Conservation (phyloP, 2,113 vertebrate genomes). For the Rhinolophus ferrumequinum region DNA sequence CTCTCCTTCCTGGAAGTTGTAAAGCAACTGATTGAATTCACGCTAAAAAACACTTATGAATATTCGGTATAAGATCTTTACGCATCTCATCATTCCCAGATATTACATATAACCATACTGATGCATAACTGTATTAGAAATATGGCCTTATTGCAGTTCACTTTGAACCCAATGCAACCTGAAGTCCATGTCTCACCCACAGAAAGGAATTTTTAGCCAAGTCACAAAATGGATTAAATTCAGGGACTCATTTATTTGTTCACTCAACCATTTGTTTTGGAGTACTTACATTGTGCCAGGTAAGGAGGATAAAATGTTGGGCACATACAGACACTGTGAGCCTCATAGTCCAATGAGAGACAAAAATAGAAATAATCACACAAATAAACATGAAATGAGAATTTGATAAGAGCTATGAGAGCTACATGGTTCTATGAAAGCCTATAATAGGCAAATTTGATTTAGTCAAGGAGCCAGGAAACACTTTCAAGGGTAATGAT, state of each 20-base stretch:
- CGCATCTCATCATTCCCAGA: constrained; percentile 43
- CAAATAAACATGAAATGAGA: background rate
- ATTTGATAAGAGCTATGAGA: background rate
- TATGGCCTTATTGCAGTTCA: background rate
- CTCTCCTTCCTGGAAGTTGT: constrained; percentile 55
- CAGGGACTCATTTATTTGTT: background rate
- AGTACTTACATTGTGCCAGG: background rate
- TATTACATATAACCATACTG: constrained; percentile 54
- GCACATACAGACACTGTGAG: background rate
- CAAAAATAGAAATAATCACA: background rate
- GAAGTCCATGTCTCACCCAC: background rate
- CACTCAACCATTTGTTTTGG: background rate
- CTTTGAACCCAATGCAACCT: background rate
- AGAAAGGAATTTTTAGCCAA: background rate
- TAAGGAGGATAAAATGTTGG: background rate
- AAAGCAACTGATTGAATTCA: constrained; percentile 66
- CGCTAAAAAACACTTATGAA: constrained; percentile 62
- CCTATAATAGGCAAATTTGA: background rate
- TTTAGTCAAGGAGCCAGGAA: background rate
- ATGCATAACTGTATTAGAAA: constrained; percentile 65
- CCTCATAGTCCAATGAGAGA: background rate
- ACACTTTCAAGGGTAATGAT: background rate
- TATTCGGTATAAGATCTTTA: constrained; percentile 70
- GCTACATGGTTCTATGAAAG: background rate
- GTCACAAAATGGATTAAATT: constrained; percentile 2